Conservation (phyloP, 2,888 invertebrate species). For the Volucella zonaria region DNA sequence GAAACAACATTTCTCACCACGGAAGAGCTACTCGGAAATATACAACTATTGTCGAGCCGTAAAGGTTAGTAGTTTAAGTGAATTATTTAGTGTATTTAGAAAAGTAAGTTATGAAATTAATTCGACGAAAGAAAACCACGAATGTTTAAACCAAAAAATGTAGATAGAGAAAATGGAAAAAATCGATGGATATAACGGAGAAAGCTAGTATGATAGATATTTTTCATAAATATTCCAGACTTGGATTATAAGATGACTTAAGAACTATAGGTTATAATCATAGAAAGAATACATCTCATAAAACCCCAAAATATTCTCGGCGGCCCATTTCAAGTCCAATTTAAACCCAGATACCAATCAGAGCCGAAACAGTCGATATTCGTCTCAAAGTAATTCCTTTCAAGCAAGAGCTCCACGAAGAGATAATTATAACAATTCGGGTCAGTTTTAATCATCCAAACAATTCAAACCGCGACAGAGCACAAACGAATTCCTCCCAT, state of each 20-base stretch:
- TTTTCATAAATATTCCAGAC: background rate
- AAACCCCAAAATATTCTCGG: background rate
- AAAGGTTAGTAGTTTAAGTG: too few species aligned
- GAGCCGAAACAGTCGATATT: background rate
- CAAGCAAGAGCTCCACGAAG: background rate
- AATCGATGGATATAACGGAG: background rate
- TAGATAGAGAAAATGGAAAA: too few species aligned
- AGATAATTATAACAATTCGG: slow-evolving; percentile 9
- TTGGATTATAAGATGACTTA: background rate
- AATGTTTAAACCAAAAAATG: too few species aligned
- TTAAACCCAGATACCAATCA: too few species aligned
- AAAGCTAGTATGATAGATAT: background rate
- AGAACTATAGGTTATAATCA: background rate
- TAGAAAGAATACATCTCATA: background rate
- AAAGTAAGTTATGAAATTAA: too few species aligned
- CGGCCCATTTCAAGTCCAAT: too few species aligned
- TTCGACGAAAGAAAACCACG: too few species aligned
- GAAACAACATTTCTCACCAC: too few species aligned
- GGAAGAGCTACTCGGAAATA: too few species aligned
- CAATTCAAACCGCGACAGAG: too few species aligned
- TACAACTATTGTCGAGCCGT: too few species aligned
- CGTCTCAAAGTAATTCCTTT: background rate
- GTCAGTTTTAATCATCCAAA: background rate
- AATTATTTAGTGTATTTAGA: too few species aligned
- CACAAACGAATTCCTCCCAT: background rate